Evolutionary conservation across 2,888 invertebrate species (phyloP), one percentile per base, ranked within the genome.

Genomic region (Macrophya alboannulata): DNA sequence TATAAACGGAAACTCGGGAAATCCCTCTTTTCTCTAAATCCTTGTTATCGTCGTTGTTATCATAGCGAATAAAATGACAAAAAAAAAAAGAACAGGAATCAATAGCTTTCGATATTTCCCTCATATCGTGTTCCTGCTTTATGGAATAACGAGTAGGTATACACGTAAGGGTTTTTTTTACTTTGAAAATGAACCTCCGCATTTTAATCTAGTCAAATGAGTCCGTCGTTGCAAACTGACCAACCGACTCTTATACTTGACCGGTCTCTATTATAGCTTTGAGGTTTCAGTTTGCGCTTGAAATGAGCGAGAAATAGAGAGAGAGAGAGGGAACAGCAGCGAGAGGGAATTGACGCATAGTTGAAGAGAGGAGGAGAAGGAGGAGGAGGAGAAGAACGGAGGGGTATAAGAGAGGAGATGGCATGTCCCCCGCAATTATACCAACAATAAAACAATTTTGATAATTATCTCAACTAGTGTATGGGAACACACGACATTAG

Each of bases 391-490:
- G 72, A 48, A 31, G 55, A 43, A 31, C 17, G 4, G 55, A 5
- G 37, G 40, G 9, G 55, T 9, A 40, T 8, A 51, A 55, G 83
- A 88, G 89, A 89, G 88, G 90, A 90, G 89, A 92, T 92, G 89
- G 92, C 92, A 91, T 93, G 92, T 92, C 91, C 92, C 91, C 89
- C 90, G 92, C 92, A 93, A 93, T 93, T 93, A 93, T 92, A 92
- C 89, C 91, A 92, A 93, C 93, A 93, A 93, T 93, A 92, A 93
- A 93, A 93, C 93, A 93, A 93, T 92, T 93, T 93, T 92, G 92
- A 92, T 92, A 93, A 93, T 93, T 93, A 93, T 93, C 92, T 92
- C 91, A 91, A 92, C 92, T 92, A 93, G 92, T 92, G 92, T 93
- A 92, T 93, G 93, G 92, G 92, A 93, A 93, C 92, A 92, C 91